Base-by-base conservation (phyloP, 2,113 vertebrate species). In the Morone chrysops region DNA sequence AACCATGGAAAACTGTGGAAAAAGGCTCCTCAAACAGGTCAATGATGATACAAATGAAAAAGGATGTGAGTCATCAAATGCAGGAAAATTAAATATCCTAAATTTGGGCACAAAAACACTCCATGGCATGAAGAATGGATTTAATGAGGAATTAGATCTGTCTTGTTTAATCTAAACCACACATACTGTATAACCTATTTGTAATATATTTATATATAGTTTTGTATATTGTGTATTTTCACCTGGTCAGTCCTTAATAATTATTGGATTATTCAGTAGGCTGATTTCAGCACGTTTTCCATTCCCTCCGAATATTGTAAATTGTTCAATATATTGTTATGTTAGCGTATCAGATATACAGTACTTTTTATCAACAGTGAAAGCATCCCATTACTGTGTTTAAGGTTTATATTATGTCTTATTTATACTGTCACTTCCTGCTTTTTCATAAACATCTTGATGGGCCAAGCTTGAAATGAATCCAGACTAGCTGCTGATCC, bases 361-460 rank as follows among this genome's bases (percentile, higher is more conserved):
- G 12, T 20, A n/a, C 11, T n/a, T 40, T 18, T 25, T 18, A 72
- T 59, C 41, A 31, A 59, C 36, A 20, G 22, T 20, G 16, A 63
- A 41, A 76, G 45, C 45, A 22, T 51, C 36, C 16, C 11, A 43
- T 31, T 14, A 45, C 36, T 66, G 43, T 16, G 43, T 60, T 45
- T 53, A 20, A 53, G 47, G 57, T 43, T 36, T 8, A 70, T 60
- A 14, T 45, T 66, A 36, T 20, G 40, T 12, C 50, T 45, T 25
- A 66, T 54, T 66, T 66, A 54, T 31, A 40, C 50, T 67, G 74
- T 66, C 51, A 47, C 40, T 67, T 56, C 60, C n/a, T 54, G 48
- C 60, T 54, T 41, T 22, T 63, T 65, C 22, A 65, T 75, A 75
- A 65, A 63, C 72, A 65, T 75, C 14, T 40, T 38, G 47, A 59